Percentiles rank a stretch among this genome's conserved stretches.
These are phyloP conservation scores for Dendronephthya gigantea DNA, from an alignment of 64 coral and sea anemone species.

Conservation along the genomic window DNA sequence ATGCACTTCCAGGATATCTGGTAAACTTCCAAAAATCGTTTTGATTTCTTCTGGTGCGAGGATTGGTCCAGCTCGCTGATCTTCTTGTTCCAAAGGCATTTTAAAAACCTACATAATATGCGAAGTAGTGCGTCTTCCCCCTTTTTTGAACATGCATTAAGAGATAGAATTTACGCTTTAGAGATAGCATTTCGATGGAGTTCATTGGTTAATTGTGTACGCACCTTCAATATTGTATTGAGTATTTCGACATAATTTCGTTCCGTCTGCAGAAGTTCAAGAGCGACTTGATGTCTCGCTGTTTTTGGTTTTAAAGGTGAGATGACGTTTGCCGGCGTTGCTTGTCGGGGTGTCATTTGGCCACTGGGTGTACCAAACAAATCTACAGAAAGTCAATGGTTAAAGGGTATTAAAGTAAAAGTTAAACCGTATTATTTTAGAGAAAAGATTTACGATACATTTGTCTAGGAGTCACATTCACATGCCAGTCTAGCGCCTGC, in stretches of 20 bases:
- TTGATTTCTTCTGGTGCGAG: conserved; percentile 84
- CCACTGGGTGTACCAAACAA: conserved; percentile 29
- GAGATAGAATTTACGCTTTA: too few species aligned
- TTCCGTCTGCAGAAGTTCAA: conserved; percentile 88
- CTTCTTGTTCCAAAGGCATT: conserved; percentile 65
- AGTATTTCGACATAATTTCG: conserved; percentile 92
- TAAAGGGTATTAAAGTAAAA: not conserved
- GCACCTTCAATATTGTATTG: conserved; percentile 76
- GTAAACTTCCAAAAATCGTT: conserved; percentile 95
- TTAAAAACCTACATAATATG: conserved; percentile 59
- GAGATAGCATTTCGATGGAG: too few species aligned
- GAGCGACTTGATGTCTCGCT: conserved; percentile 81
- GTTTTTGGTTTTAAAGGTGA: conserved; percentile 60
- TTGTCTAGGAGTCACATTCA: too few species aligned
- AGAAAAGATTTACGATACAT: too few species aligned
- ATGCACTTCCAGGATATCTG: conserved; percentile 86
- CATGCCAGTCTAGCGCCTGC: too few species aligned
- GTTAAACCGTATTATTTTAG: too few species aligned
- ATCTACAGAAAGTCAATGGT: not conserved
- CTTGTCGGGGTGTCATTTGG: conserved; percentile 12
- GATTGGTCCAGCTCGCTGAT: conserved; percentile 84
- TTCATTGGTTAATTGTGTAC: too few species aligned
- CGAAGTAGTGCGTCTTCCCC: not conserved
- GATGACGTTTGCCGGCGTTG: conserved; percentile 3
- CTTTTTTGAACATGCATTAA: too few species aligned